Conservation (phyloP, 1,140 invertebrate genomes). For the Drosophila albomicans region DNA sequence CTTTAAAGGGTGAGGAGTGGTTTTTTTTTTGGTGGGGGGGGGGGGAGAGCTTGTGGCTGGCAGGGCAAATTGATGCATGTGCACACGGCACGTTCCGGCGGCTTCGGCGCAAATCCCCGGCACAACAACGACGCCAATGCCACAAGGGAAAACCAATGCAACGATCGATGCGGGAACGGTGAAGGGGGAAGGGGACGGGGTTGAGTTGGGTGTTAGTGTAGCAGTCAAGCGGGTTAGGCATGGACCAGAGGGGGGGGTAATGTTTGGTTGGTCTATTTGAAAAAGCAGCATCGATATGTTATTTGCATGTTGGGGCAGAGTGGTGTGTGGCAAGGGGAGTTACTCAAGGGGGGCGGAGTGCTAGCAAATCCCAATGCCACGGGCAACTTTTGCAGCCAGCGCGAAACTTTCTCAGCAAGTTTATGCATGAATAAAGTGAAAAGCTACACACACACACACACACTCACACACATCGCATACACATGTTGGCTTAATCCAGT, state of each 20-base stretch:
- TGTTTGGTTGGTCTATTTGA: constrained; percentile 51
- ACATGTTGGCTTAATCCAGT: constrained; percentile 61
- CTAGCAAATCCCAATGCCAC: constrained; percentile 47
- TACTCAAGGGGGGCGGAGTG: not conserved
- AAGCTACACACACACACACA: constrained; percentile 56
- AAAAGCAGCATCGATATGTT: constrained; percentile 80
- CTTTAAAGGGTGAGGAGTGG: not conserved
- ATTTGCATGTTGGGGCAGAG: constrained; percentile 62
- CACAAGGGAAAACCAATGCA: constrained; percentile 52
- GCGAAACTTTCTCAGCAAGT: constrained; percentile 77
- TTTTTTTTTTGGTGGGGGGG: constrained; percentile 7
- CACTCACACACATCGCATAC: constrained; percentile 21
- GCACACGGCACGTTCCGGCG: constrained; percentile 71
- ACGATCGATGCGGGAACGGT: constrained; percentile 5
- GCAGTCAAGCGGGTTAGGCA: not conserved
- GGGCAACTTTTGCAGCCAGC: constrained; percentile 62
- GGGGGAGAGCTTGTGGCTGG: constrained; percentile 45
- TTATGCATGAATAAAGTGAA: constrained; percentile 78
- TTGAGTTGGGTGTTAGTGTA: not conserved
- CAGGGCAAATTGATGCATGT: constrained; percentile 73
- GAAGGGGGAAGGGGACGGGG: not conserved
- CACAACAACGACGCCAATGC: constrained; percentile 66
- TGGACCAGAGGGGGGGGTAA: not conserved
- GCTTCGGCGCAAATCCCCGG: constrained; percentile 71
- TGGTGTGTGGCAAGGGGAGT: not conserved